Evolutionary conservation across 2,797 vertebrate genomes (phyloP).

Genomic region (Tolypeutes matacus): DNA sequence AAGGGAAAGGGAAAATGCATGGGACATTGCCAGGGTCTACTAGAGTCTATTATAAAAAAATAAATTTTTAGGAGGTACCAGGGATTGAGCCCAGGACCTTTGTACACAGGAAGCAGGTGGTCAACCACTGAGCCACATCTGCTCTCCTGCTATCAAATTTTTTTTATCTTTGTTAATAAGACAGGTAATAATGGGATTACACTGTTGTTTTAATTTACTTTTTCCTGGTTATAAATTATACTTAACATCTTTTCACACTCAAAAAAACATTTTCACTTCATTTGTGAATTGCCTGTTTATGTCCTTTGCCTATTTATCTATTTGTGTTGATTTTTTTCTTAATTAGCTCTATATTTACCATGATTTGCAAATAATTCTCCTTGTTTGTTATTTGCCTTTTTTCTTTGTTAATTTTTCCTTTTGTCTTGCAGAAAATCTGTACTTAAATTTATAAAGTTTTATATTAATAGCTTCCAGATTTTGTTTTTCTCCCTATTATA

Average conservation of each 20-base stretch:
- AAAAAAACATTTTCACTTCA: not conserved
- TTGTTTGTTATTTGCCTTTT: too few species aligned
- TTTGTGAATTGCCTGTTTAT: not conserved
- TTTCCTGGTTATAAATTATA: not conserved
- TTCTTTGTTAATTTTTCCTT: not conserved
- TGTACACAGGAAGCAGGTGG: too few species aligned
- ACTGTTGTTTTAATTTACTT: not conserved
- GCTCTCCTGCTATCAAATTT: not conserved
- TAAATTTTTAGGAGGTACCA: too few species aligned
- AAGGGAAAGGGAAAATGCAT: not conserved
- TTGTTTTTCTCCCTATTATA: not conserved
- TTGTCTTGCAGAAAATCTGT: not conserved
- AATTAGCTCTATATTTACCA: too few species aligned
- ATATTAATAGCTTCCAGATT: not conserved
- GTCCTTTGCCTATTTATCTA: not conserved
- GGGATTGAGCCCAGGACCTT: too few species aligned
- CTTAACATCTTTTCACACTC: not conserved
- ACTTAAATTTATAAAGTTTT: not conserved
- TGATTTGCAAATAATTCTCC: too few species aligned
- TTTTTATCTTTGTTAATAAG: not conserved
- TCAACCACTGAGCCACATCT: too few species aligned
- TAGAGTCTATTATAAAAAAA: not conserved
- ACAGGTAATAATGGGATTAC: not conserved
- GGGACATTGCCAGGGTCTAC: not conserved
- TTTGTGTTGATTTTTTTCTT: not conserved